Base-by-base conservation (phyloP, 2,888 invertebrate genomes). In the Drosophila leonis region DNA sequence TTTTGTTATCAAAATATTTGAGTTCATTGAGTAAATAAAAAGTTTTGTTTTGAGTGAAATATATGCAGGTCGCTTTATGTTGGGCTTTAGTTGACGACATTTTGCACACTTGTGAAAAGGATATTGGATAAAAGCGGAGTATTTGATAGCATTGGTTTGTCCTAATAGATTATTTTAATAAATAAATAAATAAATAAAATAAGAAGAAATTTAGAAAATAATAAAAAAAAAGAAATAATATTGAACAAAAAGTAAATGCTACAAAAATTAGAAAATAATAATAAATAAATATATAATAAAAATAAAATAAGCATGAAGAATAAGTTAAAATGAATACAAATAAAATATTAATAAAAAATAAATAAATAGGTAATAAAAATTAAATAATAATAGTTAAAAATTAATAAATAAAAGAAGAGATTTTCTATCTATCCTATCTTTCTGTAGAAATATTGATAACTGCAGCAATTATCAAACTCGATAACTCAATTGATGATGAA, bases 21-120 rank as follows among this genome's bases (percentile, higher is more conserved):
- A 49, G 49, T 49, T 49, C 31, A 49, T 49, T 49, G 49, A 31
- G 18, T 49, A 49, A 49, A 49, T 49, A 49, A 31, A 46, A 49
- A 31, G 49, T 49, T 49, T 49, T 18, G 49, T 49, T 49, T 49
- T 31, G 31, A 31, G 12, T 10, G 9, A 27, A 52, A 52, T n/a
- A 10, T 54, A 37, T 54, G 52, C 33, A 37, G 35, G n/a, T 52
- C 52, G 52, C 24, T 52, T 37, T 24, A 7, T n/a, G 10, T 27
- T 52, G 5, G 24, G 20, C 24, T 24, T 27, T 12, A 27, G 24
- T 27, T n/a, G 24, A 18, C 12, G 31, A 31, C 31, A 31, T 49
- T 49, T 12, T 0, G 7, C 12, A 29, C 12, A n/a, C n/a, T 10
- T 46, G 13, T 44, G 24, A 15, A 48, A 29, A 48, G 2, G 18